phyloP scores from a whole-genome alignment of 2,113 vertebrate genomes.

The Colinus virginianus region DNA sequence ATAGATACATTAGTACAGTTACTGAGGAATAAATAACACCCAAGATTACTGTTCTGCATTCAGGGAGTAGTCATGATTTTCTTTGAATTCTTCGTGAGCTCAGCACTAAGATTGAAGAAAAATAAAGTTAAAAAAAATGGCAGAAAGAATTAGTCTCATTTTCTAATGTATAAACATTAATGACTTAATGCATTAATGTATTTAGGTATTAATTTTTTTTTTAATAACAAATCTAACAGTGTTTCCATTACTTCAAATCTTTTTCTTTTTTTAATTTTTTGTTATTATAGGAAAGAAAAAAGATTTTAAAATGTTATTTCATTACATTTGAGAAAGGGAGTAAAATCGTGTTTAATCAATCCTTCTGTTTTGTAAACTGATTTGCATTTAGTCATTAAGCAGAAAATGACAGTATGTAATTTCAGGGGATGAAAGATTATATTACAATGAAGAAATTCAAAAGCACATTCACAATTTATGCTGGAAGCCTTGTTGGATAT shows the following conservation, averaged over 20 bases:
- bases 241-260: neutral
- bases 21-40: neutral
- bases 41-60: neutral
- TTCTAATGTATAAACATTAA: neutral
- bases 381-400: neutral
- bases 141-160: neutral
- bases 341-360: fast-evolving
- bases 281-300: neutral
- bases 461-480: neutral
- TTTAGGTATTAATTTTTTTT: neutral
- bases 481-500: neutral
- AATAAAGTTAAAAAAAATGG: neutral
- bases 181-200: neutral
- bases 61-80: neutral
- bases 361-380: neutral
- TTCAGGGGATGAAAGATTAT: neutral
- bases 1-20: neutral
- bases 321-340: neutral
- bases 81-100: neutral
- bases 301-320: neutral
- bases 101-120: neutral
- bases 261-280: neutral
- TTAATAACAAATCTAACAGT: neutral
- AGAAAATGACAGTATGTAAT: neutral
- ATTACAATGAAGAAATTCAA: neutral